phyloP scores from a whole-genome alignment of 2,888 invertebrate species.

The Hirtodrosophila duncani region DNA sequence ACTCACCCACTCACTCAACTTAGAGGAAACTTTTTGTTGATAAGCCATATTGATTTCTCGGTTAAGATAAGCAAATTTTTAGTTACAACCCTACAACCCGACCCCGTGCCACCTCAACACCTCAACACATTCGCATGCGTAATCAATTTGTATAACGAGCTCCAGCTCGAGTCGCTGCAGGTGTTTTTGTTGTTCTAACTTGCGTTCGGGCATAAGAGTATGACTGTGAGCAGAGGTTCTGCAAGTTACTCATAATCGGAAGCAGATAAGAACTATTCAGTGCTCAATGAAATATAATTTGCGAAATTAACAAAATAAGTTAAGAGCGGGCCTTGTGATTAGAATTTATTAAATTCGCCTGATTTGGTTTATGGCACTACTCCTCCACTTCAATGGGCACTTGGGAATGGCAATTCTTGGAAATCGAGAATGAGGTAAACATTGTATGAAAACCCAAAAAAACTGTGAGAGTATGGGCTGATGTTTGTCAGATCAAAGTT shows the following conservation, averaged over 20 bases:
- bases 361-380: conserved; percentile 46
- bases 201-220: too few species aligned
- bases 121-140: too few species aligned
- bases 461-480: conserved; percentile 37
- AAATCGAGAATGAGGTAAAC: conserved; percentile 9
- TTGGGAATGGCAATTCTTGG: conserved; percentile 26
- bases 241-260: conserved; percentile 15
- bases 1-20: too few species aligned
- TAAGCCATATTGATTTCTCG: too few species aligned
- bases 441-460: conserved; percentile 25
- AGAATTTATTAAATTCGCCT: conserved; percentile 58
- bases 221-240: too few species aligned
- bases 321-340: conserved; percentile 32
- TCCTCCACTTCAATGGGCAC: conserved; percentile 16
- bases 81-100: too few species aligned
- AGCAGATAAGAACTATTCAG: conserved; percentile 34
- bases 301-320: conserved; percentile 38
- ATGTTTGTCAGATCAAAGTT: conserved; percentile 44
- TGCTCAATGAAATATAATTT: conserved; percentile 39
- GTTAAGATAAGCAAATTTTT: too few species aligned
- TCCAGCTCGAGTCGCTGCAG: too few species aligned
- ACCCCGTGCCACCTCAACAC: too few species aligned
- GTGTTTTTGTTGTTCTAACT: too few species aligned
- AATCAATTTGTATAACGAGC: too few species aligned
- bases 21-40: too few species aligned